Conservation (phyloP, 2,888 invertebrate species). For the Eilema caniola region DNA sequence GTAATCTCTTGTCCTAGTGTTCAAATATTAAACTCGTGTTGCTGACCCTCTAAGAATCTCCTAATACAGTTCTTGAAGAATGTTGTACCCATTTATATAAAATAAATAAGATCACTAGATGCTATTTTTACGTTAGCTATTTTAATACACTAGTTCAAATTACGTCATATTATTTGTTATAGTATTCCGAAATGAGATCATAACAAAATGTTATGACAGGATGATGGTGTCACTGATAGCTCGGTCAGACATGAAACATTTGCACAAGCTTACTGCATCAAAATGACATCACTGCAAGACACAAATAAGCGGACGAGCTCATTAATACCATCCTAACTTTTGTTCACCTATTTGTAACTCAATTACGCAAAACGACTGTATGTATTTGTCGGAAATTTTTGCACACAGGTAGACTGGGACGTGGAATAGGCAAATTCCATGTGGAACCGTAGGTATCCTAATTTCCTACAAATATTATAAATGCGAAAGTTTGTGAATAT, state of each 20-base stretch:
- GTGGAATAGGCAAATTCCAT: too few relatives aligned
- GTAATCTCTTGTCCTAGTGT: not conserved
- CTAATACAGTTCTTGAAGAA: too few relatives aligned
- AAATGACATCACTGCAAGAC: not conserved
- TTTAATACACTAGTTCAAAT: slow-evolving; percentile 11
- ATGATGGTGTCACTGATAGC: not conserved
- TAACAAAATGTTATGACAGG: not conserved
- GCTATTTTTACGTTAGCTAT: not conserved
- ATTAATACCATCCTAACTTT: not conserved
- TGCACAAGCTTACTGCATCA: not conserved
- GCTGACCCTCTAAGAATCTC: too few relatives aligned
- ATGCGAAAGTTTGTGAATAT: too few relatives aligned
- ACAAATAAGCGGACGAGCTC: slow-evolving; percentile 1
- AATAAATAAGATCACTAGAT: not conserved
- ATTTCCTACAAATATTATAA: too few relatives aligned
- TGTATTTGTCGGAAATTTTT: not conserved
- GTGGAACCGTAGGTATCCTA: not conserved
- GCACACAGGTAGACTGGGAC: not conserved
- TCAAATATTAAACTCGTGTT: too few relatives aligned
- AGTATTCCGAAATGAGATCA: slow-evolving; percentile 12
- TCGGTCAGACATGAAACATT: not conserved
- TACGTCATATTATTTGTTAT: slow-evolving; percentile 7
- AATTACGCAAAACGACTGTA: not conserved
- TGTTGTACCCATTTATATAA: not conserved
- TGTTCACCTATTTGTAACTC: not conserved